Base-by-base conservation (phyloP, 2,113 vertebrate species). In the Microtus ochrogaster region DNA sequence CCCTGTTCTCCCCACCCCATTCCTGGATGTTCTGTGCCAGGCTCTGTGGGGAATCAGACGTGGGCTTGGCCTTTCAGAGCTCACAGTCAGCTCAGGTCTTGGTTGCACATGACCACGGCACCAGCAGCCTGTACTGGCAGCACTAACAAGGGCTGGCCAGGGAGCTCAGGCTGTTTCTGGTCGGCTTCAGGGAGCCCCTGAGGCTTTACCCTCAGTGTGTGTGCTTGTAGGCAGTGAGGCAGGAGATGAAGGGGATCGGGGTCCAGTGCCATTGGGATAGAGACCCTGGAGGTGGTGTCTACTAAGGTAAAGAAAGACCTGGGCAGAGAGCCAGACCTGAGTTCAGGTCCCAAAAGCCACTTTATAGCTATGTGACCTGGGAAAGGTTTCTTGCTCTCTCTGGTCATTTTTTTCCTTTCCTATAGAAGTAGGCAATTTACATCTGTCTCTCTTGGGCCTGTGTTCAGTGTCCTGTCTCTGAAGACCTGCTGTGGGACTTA, bases 401-500 rank as follows among this genome's bases (percentile, higher is more conserved):
- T 44, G 33, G 28, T 19, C 74, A 65, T 78, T 86, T 6, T 0
- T 90, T 79, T 66, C 14, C 61, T 81, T 44, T 65, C 61, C 66
- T 14, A 0, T 5, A 14, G 26, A 8, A 77, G 82, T 39, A 36
- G 52, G 30, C 10, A 3, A 21, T 5, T 47, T 7, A 6, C 70
- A 36, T 39, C 21, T 5, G 0, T 44, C 33, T 66, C 47, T 82
- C 24, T 0, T 36, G 47, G n/a, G 19, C 11, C 44, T 39, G 0
- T 26, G 36, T n/a, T 24, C 44, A 6, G 13, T 14, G 1, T 16
- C 24, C 28, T n/a, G n/a, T 52, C 30, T 61, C 52, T 24, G 14
- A 65, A 47, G 72, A 16, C 13, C 0, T 68, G 17, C 2, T 5
- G 7, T 36, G 33, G 61, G 39, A 10, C 49, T 44, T 26, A 5